These are phyloP conservation scores for Pogonophryne albipinna DNA, from an alignment of 2,797 vertebrate genomes.

Conservation along the genomic window DNA sequence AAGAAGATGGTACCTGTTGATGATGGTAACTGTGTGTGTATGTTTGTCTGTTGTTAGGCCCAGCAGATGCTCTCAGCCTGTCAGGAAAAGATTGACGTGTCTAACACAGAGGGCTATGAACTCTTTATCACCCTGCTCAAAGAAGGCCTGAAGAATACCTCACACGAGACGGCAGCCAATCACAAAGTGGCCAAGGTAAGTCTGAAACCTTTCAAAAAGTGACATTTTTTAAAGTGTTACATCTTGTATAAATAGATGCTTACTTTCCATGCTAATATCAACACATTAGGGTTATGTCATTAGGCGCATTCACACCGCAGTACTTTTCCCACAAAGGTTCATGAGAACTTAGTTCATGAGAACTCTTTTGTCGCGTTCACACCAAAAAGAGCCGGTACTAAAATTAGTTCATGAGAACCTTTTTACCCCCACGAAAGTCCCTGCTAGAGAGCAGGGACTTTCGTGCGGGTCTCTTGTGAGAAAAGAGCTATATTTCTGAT, in stretches of 20 bases:
- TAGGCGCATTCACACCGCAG: no score
- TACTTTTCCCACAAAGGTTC: no score
- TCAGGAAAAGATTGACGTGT: slow-evolving; percentile 97
- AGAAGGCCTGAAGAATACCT: slow-evolving; percentile 99
- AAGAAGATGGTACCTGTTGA: no score
- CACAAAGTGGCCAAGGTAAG: slow-evolving; percentile 99
- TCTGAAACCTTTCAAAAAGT: background rate
- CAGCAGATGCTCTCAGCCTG: slow-evolving; percentile 97
- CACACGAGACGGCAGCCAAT: slow-evolving; percentile 98
- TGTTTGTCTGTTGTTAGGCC: slow-evolving; percentile 84
- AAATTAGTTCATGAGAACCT: no score
- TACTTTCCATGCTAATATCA: background rate
- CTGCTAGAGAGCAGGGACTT: no score
- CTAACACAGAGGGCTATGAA: slow-evolving; percentile 96
- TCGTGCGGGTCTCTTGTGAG: no score
- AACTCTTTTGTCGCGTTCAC: no score
- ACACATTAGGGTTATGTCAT: background rate
- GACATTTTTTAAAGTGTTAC: background rate
- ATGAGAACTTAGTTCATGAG: no score
- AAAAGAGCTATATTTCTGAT: no score
- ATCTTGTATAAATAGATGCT: background rate
- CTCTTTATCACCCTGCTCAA: slow-evolving; percentile 97
- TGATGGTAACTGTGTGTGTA: background rate
- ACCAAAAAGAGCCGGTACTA: no score
- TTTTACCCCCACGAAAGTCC: no score